Evolutionary conservation across 1,140 invertebrate genomes (phyloP), one percentile per base, ranked within the genome.

Genomic region (Bombus consobrinus): DNA sequence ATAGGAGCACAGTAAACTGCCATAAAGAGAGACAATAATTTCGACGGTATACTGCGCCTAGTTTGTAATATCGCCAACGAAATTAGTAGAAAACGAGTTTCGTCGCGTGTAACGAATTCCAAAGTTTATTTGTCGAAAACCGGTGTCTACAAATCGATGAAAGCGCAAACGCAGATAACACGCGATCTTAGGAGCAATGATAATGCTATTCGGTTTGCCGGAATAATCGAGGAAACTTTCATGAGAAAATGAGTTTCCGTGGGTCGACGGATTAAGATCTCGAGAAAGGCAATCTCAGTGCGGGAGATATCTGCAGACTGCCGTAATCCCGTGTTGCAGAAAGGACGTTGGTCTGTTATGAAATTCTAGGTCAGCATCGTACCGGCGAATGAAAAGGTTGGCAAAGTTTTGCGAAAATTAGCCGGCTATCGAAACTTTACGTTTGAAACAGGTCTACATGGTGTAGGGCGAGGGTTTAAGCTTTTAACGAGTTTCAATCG

Each of bases 171-270:
- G 37, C 37, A n/a, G 43, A 37, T 41, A 64, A 18, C 28, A 53
- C 25, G 25, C 25, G 72, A 75, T 8, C 13, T 39, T 39, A 53
- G 15, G 8, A 68, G 28, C 41, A 28, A 47, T 25, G 47, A 39
- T 66, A 69, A 85, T 39, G 81, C 66, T 37, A 85, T 76, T 75
- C 57, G 64, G 59, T 68, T 62, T 22, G 5, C 39, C n/a, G 71
- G 73, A 84, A 87, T 75, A 83, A 79, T 83, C 53, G 53, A 37
- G 83, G 43, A 77, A 85, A 81, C 32, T 85, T 89, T 71, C 72
- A 9, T 34, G 39, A 47, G 34, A 68, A 47, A 71, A 73, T 75
- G 80, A 64, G 81, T 84, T 83, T 88, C 62, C 64, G 37, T 64
- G 43, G 10, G 25, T 81, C 32, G 13, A 53, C 53, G 59, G 74